Base-by-base conservation (phyloP, 53 echinoderm and acorn worm genomes). In the Luidia sarsii region DNA sequence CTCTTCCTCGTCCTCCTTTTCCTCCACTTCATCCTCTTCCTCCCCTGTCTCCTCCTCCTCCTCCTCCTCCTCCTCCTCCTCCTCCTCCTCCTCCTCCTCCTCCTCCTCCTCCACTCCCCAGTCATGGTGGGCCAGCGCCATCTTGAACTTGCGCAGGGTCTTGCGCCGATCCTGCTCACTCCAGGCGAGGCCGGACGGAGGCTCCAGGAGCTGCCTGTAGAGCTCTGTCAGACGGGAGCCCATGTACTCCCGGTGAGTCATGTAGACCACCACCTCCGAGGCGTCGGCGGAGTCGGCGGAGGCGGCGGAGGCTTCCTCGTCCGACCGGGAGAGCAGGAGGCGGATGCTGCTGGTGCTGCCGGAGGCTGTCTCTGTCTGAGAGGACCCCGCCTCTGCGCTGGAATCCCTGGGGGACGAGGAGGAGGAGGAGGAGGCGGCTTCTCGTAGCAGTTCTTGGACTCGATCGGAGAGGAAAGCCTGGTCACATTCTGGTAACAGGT, bases 161-260 rank as follows among this genome's bases (percentile, higher is more conserved):
- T 80, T 89, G 61, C 48, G 48, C 23, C 57, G 52, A 27, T 57
- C 84, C 22, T 74, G 34, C 61, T 90, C 82, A 33, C 30, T 85
- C 16, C 28, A 48, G 75, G 85, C 85, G 57, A 57, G 65, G 2
- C 63, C 64, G 34, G 80, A 27, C 1, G 68, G 74, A 1, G 74
- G 61, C 54, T 74, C 51, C 41, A 66, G 50, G 8, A 90, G 63
- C 57, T 81, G 64, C 59, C 85, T 70, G 30, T 80, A 69, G 50
- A 87, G 19, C 56, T 64, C n/a, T 53, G 82, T 85, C 32, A 94
- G 65, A 19, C 90, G 80, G 38, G 70, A 52, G 33, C 72, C 61
- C 2, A 94, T 82, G 70, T 84, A 94, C 49, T 94, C 85, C 57
- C 89, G 66, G 54, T 81, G 46, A 22, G 66, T n/a, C 29, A 52